Percentiles rank a stretch among this genome's conserved stretches.
Conservation (phyloP, 1,140 invertebrate genomes). For the Caenorhabditis inopinata region DNA sequence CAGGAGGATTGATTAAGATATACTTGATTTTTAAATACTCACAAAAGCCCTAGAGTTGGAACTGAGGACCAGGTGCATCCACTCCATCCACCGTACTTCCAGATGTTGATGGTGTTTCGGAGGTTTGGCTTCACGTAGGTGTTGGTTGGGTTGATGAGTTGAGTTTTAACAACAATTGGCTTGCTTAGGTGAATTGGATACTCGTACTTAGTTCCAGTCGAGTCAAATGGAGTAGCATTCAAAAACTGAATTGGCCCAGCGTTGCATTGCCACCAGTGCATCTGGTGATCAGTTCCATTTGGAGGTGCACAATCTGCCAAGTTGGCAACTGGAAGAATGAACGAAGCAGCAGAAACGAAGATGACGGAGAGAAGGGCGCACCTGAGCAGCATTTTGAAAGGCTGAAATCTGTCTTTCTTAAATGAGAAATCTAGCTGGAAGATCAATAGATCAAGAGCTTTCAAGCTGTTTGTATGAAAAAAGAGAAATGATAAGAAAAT, state of each 20-base stretch:
- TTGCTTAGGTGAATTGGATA: slow-evolving; percentile 28
- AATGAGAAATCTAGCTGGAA: too few relatives aligned
- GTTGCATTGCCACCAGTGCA: slow-evolving; percentile 13
- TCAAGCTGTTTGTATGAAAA: too few relatives aligned
- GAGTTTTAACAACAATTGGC: slow-evolving; percentile 33
- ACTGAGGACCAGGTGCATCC: slow-evolving; percentile 28
- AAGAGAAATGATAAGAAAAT: too few relatives aligned
- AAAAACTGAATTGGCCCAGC: slow-evolving; percentile 3
- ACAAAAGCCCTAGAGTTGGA: slow-evolving; percentile 26
- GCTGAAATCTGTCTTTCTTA: background rate
- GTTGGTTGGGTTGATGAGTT: background rate
- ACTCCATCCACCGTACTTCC: slow-evolving; percentile 6
- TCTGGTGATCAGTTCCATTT: slow-evolving; percentile 3
- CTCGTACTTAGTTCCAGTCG: slow-evolving; percentile 19
- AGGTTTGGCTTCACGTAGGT: slow-evolving; percentile 3
- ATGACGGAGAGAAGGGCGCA: background rate
- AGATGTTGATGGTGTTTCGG: slow-evolving; percentile 7
- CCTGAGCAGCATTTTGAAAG: background rate
- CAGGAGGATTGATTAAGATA: too few relatives aligned
- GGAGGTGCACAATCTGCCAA: background rate
- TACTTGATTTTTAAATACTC: background rate
- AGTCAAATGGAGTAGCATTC: slow-evolving; percentile 32
- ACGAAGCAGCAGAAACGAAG: background rate
- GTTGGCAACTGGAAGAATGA: background rate
- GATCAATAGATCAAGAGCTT: too few relatives aligned